Evolutionary conservation across 2,888 invertebrate species (phyloP).

Genomic region (Pegoplata infirma): DNA sequence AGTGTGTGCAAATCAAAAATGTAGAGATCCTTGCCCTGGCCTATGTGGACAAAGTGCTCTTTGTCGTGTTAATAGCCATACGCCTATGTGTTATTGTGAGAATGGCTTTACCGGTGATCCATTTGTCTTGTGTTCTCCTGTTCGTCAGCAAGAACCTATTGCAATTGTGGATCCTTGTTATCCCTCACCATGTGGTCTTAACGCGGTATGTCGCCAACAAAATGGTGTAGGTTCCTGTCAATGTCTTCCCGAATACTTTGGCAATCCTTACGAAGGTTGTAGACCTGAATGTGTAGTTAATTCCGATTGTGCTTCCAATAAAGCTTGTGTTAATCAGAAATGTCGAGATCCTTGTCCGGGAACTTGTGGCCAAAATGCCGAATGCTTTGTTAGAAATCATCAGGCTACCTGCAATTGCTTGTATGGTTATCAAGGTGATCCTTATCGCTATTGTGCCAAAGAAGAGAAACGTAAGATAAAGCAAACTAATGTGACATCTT

Average conservation of each 20-base stretch:
- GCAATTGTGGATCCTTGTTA: constrained; percentile 82
- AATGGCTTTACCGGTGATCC: constrained; percentile 74
- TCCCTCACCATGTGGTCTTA: constrained; percentile 90
- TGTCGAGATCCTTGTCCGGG: constrained; percentile 89
- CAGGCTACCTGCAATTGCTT: constrained; percentile 84
- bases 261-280: constrained; percentile 88
- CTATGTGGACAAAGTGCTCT: constrained; percentile 86
- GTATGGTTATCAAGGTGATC: constrained; percentile 86
- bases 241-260: constrained; percentile 85
- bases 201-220: constrained; percentile 85
- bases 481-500: not conserved
- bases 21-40: constrained; percentile 85
- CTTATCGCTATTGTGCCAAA: constrained; percentile 82
- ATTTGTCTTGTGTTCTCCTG: constrained; percentile 79
- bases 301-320: constrained; percentile 85
- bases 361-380: constrained; percentile 86
- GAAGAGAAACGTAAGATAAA: constrained; percentile 79
- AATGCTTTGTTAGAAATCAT: constrained; percentile 86
- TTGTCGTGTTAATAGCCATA: constrained; percentile 87
- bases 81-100: constrained; percentile 87
- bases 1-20: constrained; percentile 87
- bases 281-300: constrained; percentile 86
- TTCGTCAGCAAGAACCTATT: constrained; percentile 73
- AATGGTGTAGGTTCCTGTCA: constrained; percentile 84
- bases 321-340: constrained; percentile 85